Evolutionary conservation across 2,797 vertebrate species (phyloP).

Genomic region (Ceyx erithaca): DNA sequence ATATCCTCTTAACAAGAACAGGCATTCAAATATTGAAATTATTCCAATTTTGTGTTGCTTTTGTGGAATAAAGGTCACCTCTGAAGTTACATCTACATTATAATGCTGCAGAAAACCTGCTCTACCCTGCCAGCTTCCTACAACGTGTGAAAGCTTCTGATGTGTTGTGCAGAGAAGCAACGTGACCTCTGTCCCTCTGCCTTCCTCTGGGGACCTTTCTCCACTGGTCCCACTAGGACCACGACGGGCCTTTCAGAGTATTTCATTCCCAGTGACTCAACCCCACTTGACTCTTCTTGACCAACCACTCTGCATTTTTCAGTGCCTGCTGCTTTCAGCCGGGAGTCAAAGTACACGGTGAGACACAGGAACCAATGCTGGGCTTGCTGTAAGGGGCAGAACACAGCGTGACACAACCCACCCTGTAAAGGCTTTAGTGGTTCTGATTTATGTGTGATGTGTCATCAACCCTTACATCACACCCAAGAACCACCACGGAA

Average conservation of each 20-base stretch:
- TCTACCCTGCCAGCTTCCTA: neutral
- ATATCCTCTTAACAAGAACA: neutral
- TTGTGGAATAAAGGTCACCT: neutral
- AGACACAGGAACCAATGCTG: neutral
- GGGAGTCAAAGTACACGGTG: neutral
- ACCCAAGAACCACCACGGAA: neutral
- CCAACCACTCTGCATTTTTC: conserved; percentile 52
- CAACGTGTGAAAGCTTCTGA: neutral
- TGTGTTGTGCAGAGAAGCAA: neutral
- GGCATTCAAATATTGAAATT: neutral
- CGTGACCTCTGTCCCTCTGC: neutral
- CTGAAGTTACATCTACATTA: neutral
- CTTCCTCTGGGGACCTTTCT: neutral
- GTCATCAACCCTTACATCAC: neutral
- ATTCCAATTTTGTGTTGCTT: neutral
- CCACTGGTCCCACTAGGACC: neutral
- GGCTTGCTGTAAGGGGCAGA: conserved; percentile 46
- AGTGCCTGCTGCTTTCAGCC: conserved; percentile 70
- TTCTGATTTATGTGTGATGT: neutral
- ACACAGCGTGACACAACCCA: neutral
- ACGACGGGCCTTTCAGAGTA: fast-evolving
- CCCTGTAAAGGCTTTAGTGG: fast-evolving
- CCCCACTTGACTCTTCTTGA: neutral
- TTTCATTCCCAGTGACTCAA: neutral
- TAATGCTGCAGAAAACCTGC: neutral